A percentile compares a stretch with the other conserved stretches of the same genome.
Evolutionary conservation across 2,797 vertebrate species (phyloP).

Genomic region (Galaxias olidus): DNA sequence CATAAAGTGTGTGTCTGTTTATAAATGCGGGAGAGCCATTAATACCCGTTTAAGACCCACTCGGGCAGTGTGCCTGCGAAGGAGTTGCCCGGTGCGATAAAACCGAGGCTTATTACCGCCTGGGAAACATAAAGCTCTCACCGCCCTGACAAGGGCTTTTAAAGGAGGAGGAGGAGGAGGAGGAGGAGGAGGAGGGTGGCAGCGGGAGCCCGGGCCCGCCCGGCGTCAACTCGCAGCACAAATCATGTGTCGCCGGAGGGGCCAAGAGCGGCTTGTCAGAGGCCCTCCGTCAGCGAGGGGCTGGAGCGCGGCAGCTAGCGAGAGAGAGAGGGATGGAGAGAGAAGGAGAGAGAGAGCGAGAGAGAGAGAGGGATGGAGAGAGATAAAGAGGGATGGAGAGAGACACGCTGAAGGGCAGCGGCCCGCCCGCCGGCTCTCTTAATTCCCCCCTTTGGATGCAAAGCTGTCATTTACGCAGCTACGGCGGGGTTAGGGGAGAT

Average conservation of each 20-base stretch:
- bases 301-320: no score
- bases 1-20: not conserved
- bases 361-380: not conserved
- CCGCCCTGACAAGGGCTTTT: conserved; percentile 47
- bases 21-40: conserved; percentile 30
- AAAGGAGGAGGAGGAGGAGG: conserved; percentile 28
- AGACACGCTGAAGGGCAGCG: not conserved
- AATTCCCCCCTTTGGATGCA: conserved; percentile 60
- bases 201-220: no score
- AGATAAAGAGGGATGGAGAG: not conserved
- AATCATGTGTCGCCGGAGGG: conserved; percentile 55
- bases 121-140: conserved; percentile 52
- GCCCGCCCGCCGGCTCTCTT: conserved; percentile 26
- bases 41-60: conserved; percentile 38
- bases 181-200: conserved; percentile 27
- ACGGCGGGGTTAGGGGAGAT: no score
- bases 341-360: no score
- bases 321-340: conserved; percentile 32
- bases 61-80: conserved; percentile 16
- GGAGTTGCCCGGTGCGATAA: conserved; percentile 39
- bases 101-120: conserved; percentile 38
- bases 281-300: conserved; percentile 37
- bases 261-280: conserved; percentile 36
- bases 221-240: conserved; percentile 48
- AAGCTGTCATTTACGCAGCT: conserved; percentile 47